Evolutionary conservation across 2,888 invertebrate genomes (phyloP).

Genomic region (Acleris holmiana): DNA sequence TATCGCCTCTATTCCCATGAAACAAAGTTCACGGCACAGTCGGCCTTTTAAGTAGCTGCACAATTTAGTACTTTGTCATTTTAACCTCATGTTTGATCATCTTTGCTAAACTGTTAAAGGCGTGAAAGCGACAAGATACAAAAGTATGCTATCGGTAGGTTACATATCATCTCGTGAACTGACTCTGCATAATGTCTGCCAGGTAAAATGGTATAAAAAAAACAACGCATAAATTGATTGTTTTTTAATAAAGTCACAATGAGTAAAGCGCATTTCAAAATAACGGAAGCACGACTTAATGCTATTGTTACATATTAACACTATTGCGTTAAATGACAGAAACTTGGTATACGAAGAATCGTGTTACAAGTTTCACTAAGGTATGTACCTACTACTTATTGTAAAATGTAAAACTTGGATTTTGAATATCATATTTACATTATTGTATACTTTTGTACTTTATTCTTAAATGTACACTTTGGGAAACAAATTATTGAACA

Average conservation of each 20-base stretch:
- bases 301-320: constrained; percentile 10
- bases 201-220: not conserved
- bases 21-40: too few relatives aligned
- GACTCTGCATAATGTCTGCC: too few relatives aligned
- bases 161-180: too few relatives aligned
- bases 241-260: constrained; percentile 27
- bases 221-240: constrained; percentile 18
- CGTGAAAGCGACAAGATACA: too few relatives aligned
- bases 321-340: constrained; percentile 3
- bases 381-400: too few relatives aligned
- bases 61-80: too few relatives aligned
- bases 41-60: too few relatives aligned
- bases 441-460: constrained; percentile 35
- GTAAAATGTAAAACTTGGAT: not conserved
- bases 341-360: not conserved
- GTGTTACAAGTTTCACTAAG: not conserved
- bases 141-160: too few relatives aligned
- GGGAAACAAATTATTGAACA: constrained; percentile 35
- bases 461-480: constrained; percentile 32
- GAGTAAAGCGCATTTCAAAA: constrained; percentile 40
- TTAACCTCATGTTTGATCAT: too few relatives aligned
- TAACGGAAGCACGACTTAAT: constrained; percentile 41
- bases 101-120: too few relatives aligned
- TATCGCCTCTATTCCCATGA: too few relatives aligned
- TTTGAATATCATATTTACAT: constrained; percentile 17